phyloP scores from a whole-genome alignment of 2,113 vertebrate genomes.

The Coptodon bakossiorum region DNA sequence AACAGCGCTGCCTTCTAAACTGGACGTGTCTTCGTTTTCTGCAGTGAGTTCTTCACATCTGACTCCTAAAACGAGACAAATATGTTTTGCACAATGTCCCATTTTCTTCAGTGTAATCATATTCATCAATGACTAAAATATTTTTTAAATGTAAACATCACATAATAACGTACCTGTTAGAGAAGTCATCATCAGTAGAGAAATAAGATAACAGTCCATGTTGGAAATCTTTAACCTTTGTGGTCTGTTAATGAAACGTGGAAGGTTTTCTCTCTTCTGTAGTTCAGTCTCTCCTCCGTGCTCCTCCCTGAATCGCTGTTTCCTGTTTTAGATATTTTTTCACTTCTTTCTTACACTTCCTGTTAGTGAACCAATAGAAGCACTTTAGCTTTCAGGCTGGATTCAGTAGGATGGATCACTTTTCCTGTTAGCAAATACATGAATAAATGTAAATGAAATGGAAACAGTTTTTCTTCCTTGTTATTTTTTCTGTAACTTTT shows the following conservation, averaged over 20 bases:
- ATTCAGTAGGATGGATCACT: accelerated
- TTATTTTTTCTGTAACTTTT: accelerated
- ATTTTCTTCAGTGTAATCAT: not conserved
- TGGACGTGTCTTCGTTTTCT: not conserved
- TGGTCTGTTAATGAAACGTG: not conserved
- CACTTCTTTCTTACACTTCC: not conserved
- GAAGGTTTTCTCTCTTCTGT: not conserved
- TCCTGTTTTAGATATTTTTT: not conserved
- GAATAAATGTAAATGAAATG: not conserved
- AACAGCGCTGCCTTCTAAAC: no score
- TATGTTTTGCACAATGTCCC: not conserved
- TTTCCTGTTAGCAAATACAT: not conserved
- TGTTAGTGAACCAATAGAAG: not conserved
- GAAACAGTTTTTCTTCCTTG: not conserved
- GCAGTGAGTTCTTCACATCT: not conserved
- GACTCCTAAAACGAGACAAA: not conserved
- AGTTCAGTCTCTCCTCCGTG: not conserved
- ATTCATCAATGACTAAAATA: not conserved
- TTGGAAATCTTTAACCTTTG: not conserved
- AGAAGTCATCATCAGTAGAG: not conserved
- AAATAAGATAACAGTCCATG: not conserved
- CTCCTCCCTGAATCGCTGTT: not conserved
- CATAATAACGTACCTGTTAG: not conserved
- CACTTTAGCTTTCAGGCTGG: not conserved
- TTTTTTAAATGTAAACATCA: not conserved